Evolutionary conservation across 2,888 invertebrate species (phyloP).

Genomic region (Amphipyra tragopoginis): DNA sequence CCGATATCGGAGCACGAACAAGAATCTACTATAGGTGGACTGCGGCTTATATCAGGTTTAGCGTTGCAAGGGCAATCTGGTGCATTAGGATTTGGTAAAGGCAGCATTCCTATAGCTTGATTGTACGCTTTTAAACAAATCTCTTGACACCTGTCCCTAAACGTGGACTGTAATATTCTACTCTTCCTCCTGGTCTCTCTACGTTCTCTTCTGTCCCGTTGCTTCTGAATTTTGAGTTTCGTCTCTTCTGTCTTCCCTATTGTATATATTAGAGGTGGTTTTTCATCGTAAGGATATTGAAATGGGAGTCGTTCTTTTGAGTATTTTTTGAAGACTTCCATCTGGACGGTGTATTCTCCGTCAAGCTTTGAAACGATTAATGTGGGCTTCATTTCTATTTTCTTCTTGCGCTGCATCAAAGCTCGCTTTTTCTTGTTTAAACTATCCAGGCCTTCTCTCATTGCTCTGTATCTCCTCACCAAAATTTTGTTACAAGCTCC

Average conservation of each 20-base stretch:
- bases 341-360: conserved; percentile 83
- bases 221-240: conserved; percentile 74
- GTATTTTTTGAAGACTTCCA: conserved; percentile 86
- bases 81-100: conserved; percentile 79
- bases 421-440: conserved; percentile 84
- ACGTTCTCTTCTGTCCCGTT: conserved; percentile 80
- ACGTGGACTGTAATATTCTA: conserved; percentile 81
- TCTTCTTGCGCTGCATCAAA: conserved; percentile 80
- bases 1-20: conserved; percentile 84
- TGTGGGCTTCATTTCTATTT: conserved; percentile 82
- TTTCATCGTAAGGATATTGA: conserved; percentile 86
- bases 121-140: conserved; percentile 87
- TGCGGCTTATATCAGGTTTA: conserved; percentile 54
- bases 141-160: conserved; percentile 84
- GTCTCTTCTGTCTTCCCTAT: conserved; percentile 84
- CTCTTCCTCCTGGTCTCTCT: conserved; percentile 83
- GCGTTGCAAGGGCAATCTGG: conserved; percentile 82
- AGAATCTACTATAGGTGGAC: conserved; percentile 75
- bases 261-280: conserved; percentile 79
- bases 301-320: conserved; percentile 80
- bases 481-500: conserved; percentile 82
- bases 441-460: conserved; percentile 77
- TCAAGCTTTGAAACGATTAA: conserved; percentile 78
- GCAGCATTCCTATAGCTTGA: conserved; percentile 83
- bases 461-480: conserved; percentile 77